phyloP scores from a whole-genome alignment of 1,140 invertebrate species.

The Campoletis sonorensis region DNA sequence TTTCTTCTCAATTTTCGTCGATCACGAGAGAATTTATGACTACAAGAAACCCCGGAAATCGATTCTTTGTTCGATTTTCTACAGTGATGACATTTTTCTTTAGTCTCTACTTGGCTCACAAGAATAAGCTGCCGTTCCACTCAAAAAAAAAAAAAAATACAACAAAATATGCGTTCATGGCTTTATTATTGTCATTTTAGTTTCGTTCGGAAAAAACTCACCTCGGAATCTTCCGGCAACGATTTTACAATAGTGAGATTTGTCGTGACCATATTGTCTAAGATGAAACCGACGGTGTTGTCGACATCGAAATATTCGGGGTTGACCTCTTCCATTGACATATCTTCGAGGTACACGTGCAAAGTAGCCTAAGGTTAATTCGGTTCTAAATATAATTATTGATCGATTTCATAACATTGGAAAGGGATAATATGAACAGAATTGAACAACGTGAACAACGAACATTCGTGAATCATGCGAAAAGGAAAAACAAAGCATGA shows the following conservation, averaged over 20 bases:
- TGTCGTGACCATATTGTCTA: constrained; percentile 13
- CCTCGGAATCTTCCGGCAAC: constrained; percentile 26
- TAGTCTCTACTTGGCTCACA: too few relatives aligned
- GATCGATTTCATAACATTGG: background rate
- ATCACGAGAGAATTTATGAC: too few relatives aligned
- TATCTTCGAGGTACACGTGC: constrained; percentile 34
- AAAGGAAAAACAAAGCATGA: too few relatives aligned
- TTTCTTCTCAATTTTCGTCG: too few relatives aligned
- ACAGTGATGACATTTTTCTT: too few relatives aligned
- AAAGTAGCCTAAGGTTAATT: constrained; percentile 19
- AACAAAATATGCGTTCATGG: too few relatives aligned
- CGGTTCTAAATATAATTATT: background rate
- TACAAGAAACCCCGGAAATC: too few relatives aligned
- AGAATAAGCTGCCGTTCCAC: too few relatives aligned
- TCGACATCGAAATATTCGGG: constrained; percentile 30
- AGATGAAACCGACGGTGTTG: constrained; percentile 17
- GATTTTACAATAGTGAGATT: constrained; percentile 26
- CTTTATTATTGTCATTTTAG: background rate
- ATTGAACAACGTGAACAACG: too few relatives aligned
- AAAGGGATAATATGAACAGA: background rate
- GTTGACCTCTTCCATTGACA: background rate
- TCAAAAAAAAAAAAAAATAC: too few relatives aligned
- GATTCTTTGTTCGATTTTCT: too few relatives aligned
- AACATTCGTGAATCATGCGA: too few relatives aligned
- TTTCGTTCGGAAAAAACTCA: constrained; percentile 20